Base-by-base conservation (phyloP, 37 sponge, comb jelly and placozoan species). In the Haliclona indistincta region DNA sequence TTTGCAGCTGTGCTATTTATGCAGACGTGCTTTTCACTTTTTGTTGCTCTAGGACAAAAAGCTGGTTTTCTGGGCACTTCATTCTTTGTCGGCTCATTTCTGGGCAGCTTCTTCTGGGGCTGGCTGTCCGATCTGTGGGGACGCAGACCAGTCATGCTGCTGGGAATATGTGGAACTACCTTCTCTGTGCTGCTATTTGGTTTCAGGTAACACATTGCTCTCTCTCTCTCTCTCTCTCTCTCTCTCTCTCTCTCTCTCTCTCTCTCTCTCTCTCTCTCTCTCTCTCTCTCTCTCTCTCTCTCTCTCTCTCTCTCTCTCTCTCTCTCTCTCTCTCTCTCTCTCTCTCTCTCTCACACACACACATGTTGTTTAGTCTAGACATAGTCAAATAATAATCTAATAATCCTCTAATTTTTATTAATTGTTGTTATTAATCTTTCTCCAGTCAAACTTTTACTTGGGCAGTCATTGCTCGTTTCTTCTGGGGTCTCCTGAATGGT, bases 401-500 rank as follows among this genome's bases (percentile, higher is more conserved):
- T n/a, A n/a, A n/a, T n/a, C n/a, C n/a, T n/a, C n/a, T n/a, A n/a
- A n/a, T n/a, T n/a, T n/a, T n/a, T n/a, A n/a, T n/a, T n/a, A n/a
- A n/a, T n/a, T n/a, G n/a, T n/a, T n/a, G n/a, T n/a, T n/a, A n/a
- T n/a, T n/a, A n/a, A 47, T 47, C 15, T 47, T 47, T 17, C 15
- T 47, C 15, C 51, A 47, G 60, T 58, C 92, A 88, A 78, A 95
- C 71, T 80, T 87, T 91, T 87, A 63, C 75, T 8, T 91, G 91
- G 95, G 95, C 95, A 3, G 33, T 91, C 8, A 41, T 71, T 0
- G 77, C 82, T 22, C 54, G 95, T 35, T 81, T 91, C 36, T 81
- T 95, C 38, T 95, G 95, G 95, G 95, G 95, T 6, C 54, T 88
- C 0, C 75, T 95, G 43, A 88, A 91, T 88, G 95, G 91, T 22